A percentile compares a stretch with the other conserved stretches of the same genome.
Evolutionary conservation across 2,113 vertebrate genomes (phyloP).

Genomic region (Ovis aries): DNA sequence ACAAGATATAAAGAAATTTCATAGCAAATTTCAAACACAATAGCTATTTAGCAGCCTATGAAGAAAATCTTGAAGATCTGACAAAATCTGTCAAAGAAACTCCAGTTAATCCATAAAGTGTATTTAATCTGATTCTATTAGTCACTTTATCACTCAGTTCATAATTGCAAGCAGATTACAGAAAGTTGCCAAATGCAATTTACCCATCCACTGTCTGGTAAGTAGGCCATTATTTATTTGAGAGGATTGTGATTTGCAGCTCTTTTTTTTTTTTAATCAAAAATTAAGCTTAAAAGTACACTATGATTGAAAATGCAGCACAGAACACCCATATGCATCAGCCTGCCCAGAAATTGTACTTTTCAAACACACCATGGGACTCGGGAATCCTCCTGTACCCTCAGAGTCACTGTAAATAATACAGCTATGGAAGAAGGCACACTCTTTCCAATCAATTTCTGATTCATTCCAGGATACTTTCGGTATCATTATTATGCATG

Average conservation of each 20-base stretch:
- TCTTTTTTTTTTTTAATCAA: not conserved
- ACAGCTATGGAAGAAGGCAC: not conserved
- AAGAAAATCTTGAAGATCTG: not conserved
- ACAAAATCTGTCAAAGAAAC: not conserved
- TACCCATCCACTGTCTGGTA: not conserved
- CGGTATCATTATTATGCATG: not conserved
- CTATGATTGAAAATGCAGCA: not conserved
- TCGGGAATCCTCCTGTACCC: fast-evolving
- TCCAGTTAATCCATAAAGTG: not conserved
- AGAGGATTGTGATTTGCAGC: not conserved
- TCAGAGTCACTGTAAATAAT: not conserved
- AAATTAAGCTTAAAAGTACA: not conserved
- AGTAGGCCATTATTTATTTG: not conserved
- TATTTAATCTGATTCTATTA: not conserved
- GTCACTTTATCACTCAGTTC: not conserved
- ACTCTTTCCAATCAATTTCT: not conserved
- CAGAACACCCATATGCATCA: not conserved
- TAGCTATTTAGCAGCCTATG: not conserved
- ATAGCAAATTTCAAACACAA: not conserved
- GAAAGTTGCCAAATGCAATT: not conserved
- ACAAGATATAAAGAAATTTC: not conserved
- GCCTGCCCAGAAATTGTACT: fast-evolving
- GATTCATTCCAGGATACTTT: not conserved
- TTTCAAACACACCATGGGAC: fast-evolving
- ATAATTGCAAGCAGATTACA: not conserved